A percentile compares a stretch with the other conserved stretches of the same genome.
These are phyloP conservation scores for Trichopria drosophilae DNA, from an alignment of 2,888 invertebrate species.

Conservation along the genomic window DNA sequence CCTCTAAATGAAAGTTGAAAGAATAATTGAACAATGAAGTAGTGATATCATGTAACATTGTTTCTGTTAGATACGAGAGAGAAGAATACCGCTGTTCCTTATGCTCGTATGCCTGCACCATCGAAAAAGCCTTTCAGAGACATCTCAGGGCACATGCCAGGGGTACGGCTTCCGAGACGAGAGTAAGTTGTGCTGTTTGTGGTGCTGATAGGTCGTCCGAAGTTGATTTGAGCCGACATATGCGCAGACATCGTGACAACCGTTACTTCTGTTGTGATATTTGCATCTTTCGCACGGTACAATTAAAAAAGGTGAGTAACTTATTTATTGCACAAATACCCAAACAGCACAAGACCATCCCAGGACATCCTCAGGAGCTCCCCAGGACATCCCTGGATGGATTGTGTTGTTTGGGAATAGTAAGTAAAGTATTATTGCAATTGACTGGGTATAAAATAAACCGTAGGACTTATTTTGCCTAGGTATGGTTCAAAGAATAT, in stretches of 20 bases:
- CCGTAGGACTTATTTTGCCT: no score
- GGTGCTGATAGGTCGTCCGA: conserved; percentile 62
- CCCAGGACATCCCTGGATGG: no score
- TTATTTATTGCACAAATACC: no score
- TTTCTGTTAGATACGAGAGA: conserved; percentile 58
- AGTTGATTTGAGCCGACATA: conserved; percentile 60
- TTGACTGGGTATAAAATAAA: no score
- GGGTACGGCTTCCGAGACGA: conserved; percentile 56
- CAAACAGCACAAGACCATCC: no score
- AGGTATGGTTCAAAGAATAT: no score
- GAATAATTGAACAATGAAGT: no score
- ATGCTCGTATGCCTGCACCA: conserved; percentile 64
- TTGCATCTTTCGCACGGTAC: conserved; percentile 63
- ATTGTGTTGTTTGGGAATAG: no score
- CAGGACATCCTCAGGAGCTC: no score
- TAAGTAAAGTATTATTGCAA: no score
- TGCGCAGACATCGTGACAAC: conserved; percentile 61
- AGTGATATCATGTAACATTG: no score
- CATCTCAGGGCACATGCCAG: conserved; percentile 60
- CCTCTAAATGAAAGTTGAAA: no score
- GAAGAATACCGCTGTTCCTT: conserved; percentile 63
- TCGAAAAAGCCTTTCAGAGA: conserved; percentile 62
- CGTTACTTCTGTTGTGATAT: conserved; percentile 63
- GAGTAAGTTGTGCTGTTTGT: conserved; percentile 62
- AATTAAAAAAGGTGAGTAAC: conserved; percentile 61